Base-by-base conservation (phyloP, 2,113 vertebrate genomes). In the Crotophaga sulcirostris region DNA sequence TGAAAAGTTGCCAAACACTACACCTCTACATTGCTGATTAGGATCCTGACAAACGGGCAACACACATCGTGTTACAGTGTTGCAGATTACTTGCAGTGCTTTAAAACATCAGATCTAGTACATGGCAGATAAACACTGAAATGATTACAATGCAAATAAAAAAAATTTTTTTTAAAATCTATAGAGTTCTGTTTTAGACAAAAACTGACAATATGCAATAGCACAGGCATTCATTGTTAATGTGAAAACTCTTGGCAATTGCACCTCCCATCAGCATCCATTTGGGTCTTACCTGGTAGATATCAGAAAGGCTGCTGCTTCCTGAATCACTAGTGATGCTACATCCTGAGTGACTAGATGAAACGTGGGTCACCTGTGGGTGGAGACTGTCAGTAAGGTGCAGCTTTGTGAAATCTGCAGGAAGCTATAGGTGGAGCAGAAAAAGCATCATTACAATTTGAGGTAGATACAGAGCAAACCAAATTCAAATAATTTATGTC, bases 301-400 rank as follows among this genome's bases (percentile, higher is more conserved):
- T 99, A 98, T 99, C 99, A 97, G 99, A 99, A 97, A 99, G 98
- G 97, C 99, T 99, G 98, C 99, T 99, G 98, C 99, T 99, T 95
- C 99, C 99, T 95, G 99, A 99, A 98, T 99, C 99, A 95, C 99
- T 99, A 96, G 99, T 99, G 98, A 99, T 99, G 98, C 99, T 99
- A 99, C 99, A 99, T 99, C 99, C 99, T 98, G 99, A 99, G 95
- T 99, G 99, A 98, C 99, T 99, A 95, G 99, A 99, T 89, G 99
- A 99, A 84, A 99, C 99, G 98, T 99, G 99, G 96, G 99, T 99
- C 99, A 99, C 99, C 99, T 99, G 99, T 97, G 99, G 99, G 98
- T 99, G 99, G 97, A 99, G 98, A 98, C 99, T 99, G 98, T 99
- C 99, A 95, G 99, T 98, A 98, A 99, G 99, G 98, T 99, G 99